Evolutionary conservation across 2,888 invertebrate species (phyloP), one percentile per base, ranked within the genome.

Genomic region (Pammene aurita): DNA sequence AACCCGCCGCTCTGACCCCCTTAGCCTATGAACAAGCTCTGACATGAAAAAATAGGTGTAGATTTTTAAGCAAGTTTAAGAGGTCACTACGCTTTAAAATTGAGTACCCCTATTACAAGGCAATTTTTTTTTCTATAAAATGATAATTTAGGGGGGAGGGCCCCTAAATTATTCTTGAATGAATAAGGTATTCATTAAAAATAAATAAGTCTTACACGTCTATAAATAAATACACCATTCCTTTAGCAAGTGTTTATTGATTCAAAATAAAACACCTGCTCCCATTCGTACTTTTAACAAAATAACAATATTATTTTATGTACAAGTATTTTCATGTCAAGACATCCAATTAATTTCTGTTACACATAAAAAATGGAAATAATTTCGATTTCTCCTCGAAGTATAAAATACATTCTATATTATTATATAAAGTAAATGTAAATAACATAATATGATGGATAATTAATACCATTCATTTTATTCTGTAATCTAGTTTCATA

Each of bases 211-310:
- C 65, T 55, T 60, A 60, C 54, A 60, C 18, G 48, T 64, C 41
- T 48, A 35, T 46, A 73, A 78, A 77, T 73, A 73, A 58, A 75
- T 67, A 77, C 76, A 77, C 70, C 55, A 46, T 75, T 72, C 69
- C 69, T 73, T 68, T 67, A 60, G 79, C 68, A 77, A 78, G 79
- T 76, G 75, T 84, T 84, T 86, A 84, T 84, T 80, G 74, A 74
- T 74, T 71, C 69, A 10, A 63, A 73, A 78, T 75, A 73, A 73
- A 72, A 77, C 78, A 84, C 86, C 85, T 85, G 84, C 86, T 87
- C 85, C 87, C 87, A 87, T 86, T 83, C 74, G 71, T 70, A 72
- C 63, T 64, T 67, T 72, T 71, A 75, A 66, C 41, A 70, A 14
- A 44, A 44, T 69, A 57, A 61, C 54, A 65, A 60, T 41, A 35